Evolutionary conservation across 2,797 vertebrate genomes (phyloP), one percentile per base, ranked within the genome.

Genomic region (Aulostomus chinensis): DNA sequence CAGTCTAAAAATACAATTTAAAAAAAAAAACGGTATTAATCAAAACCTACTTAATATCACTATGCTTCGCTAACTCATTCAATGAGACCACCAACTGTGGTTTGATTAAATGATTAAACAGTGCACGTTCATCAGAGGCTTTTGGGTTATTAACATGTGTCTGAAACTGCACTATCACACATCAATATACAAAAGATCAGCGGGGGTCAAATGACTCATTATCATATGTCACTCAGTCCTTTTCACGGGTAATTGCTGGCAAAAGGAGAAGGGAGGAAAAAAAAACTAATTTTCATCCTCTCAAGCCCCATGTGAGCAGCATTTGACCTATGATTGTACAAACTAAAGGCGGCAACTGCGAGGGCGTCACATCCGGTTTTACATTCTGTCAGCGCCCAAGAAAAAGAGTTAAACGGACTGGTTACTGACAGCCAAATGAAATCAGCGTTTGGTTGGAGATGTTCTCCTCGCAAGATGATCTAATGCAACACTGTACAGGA

Each of bases 81-180:
- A 79, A 82, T 58, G 70, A 79, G 60, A 68, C 48, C 66, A 58
- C 81, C 60, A 31, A 60, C 72, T 68, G 73, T 56, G 43, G 78
- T 78, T 73, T 78, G 72, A 87, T 83, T 59, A 76, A 83, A 80
- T 76, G 78, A 77, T 73, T 79, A 72, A 78, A 81, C 51, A 53
- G 60, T 14, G 36, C 37, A 66, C 21, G 14, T 80, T 79, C 64
- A 41, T 61, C 52, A 63, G 65, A 78, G 46, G 59, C 68, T 61
- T 81, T 61, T 46, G 68, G 64, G 62, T 73, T 74, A 78, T 85
- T 76, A 82, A 66, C 71, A 66, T 56, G 41, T 49, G 61, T 58
- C 49, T 56, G 54, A 66, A 49, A 29, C 48, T 21, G 39, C 62
- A 58, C 66, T 41, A 77, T 78, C 77, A 40, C 68, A 80, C 68